Evolutionary conservation across 2,797 vertebrate genomes (phyloP), one percentile per base, ranked within the genome.

Genomic region (Typhlichthys subterraneus): DNA sequence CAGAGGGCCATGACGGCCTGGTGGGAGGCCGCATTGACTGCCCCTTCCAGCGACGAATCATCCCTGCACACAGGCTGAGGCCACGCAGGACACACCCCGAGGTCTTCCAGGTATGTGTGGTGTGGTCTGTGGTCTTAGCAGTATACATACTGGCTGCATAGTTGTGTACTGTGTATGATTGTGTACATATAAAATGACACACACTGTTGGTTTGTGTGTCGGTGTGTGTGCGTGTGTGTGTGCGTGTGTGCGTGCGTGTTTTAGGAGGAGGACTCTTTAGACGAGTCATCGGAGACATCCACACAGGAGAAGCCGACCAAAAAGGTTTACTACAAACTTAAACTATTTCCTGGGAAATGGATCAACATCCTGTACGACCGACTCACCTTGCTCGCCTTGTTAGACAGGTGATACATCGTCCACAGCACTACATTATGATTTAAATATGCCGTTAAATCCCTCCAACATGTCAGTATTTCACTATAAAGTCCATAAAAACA

Each of bases 341-440:
- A 94, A 75, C 81, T 99, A 51, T 97, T 96, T 79, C 97, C 97
- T 31, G 97, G 97, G 66, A 98, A 94, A 82, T 96, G 95, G 96
- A 91, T 99, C 80, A 95, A 94, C 87, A 90, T 99, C 85, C 94
- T 96, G 86, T 98, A 97, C 0, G 95, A 99, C 85, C 89, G 97
- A 3, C 94, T 99, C 54, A 91, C 97, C 48, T 88, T 99, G 73
- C 55, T 97, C 69, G 94, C 97, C 0, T 76, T 99, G 48, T 60
- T 99, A 62, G 97, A 99, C 89, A 92, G 96, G 97, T 99, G 88
- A 42, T 42, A 9, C 5, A 42, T 42, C 38, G 9, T 8, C 38
- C 38, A 42, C 38, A 29, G 23, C 23, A 29, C 23, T 29, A 29
- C 23, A 29, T 29, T 29, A 29, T 29, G 23, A 4, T 4, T 29